phyloP scores from a whole-genome alignment of 2,113 vertebrate genomes.

The Chunga burmeisteri region DNA sequence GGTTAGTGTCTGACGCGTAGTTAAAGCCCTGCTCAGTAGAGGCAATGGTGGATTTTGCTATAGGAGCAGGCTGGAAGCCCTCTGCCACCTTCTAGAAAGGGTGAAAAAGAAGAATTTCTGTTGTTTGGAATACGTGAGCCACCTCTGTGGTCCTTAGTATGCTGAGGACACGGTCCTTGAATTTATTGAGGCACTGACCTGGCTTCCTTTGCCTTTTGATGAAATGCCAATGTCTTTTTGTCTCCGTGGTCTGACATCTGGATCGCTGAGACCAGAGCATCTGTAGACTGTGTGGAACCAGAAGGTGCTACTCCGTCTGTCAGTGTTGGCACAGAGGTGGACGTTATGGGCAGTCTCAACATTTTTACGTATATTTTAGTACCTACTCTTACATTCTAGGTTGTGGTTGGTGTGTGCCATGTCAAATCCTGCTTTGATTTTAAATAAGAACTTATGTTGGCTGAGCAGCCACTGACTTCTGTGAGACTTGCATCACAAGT shows the following conservation, averaged over 20 bases:
- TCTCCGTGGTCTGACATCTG: neutral
- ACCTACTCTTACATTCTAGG: neutral
- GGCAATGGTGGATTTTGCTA: neutral
- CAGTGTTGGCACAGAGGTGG: neutral
- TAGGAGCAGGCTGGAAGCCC: neutral
- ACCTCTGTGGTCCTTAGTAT: neutral
- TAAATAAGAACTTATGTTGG: neutral
- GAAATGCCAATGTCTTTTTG: neutral
- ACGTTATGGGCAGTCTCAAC: neutral
- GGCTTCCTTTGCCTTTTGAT: neutral
- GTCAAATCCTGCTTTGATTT: neutral
- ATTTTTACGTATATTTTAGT: neutral
- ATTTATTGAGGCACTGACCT: neutral
- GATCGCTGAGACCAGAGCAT: neutral
- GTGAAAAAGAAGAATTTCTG: neutral
- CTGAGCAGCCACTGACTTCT: neutral
- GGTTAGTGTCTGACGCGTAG: neutral
- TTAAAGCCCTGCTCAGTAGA: neutral
- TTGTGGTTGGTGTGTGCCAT: neutral
- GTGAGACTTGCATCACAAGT: neutral
- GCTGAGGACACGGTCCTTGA: neutral
- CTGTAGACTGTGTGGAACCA: neutral
- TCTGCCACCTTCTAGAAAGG: neutral
- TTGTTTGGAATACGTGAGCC: neutral
- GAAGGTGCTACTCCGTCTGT: neutral